Evolutionary conservation across 2,113 vertebrate genomes (phyloP).

Genomic region (Aix galericulata): DNA sequence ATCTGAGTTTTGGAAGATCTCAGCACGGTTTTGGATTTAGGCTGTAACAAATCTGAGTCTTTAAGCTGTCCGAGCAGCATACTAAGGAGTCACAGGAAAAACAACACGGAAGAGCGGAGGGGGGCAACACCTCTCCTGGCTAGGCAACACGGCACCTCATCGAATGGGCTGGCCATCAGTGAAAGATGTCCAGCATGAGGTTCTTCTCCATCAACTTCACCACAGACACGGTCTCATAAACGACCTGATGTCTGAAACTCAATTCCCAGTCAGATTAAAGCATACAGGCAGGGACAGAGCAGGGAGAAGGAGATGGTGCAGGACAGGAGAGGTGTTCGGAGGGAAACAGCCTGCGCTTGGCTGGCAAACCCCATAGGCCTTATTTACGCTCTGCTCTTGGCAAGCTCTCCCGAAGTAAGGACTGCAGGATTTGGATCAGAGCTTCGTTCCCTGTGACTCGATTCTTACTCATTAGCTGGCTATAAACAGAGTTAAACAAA

Average conservation of each 20-base stretch:
- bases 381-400: slow-evolving; percentile 34
- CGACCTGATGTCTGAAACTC: background rate
- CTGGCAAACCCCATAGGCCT: background rate
- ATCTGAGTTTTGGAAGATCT: slow-evolving; percentile 9
- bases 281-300: background rate
- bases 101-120: background rate
- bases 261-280: background rate
- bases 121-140: background rate
- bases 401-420: slow-evolving; percentile 17
- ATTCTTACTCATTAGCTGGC: slow-evolving; percentile 57
- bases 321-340: background rate
- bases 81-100: background rate
- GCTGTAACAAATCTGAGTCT: background rate
- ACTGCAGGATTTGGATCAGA: slow-evolving; percentile 29
- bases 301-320: background rate
- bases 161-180: background rate
- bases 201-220: background rate
- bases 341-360: background rate
- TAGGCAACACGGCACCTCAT: background rate
- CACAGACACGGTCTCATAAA: background rate
- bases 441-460: background rate
- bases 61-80: background rate
- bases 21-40: background rate
- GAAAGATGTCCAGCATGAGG: background rate
- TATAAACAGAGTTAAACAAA: slow-evolving; percentile 48